Base-by-base conservation (phyloP, 2,888 invertebrate genomes). In the Eupithecia insigniata region DNA sequence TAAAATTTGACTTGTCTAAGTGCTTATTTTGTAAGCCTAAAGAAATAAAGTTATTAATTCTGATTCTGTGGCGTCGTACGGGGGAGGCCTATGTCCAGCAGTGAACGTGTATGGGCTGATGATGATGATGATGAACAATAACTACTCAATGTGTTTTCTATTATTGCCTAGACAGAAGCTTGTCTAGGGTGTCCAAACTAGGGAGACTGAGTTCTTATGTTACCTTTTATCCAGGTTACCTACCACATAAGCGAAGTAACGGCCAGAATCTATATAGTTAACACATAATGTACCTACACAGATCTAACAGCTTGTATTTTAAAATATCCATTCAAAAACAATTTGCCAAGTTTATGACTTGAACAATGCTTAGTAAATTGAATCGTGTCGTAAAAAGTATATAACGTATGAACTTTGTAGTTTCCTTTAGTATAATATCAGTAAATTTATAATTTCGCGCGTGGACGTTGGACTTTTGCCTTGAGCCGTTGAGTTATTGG, bases 311-410 rank as follows among this genome's bases (percentile, higher is more conserved):
- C 55, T 26, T 12, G 22, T 55, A 55, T 55, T 55, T 55, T 55
- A 26, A 55, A 14, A 55, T 55, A 26, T 26, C 55, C 55, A 55
- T 55, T 55, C 26, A 55, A 55, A 51, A 55, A 14, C 55, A 8
- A 55, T 26, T 55, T 55, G 22, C 55, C 55, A 55, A 26, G 55
- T 55, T 55, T 55, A 55, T 55, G 55, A 55, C 22, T 51, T 55
- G 26, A 55, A 55, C 55, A 55, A 55, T 55, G 55, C 55, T 12
- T 6, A 22, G 55, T 55, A 55, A 55, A 55, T 55, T 55, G 55
- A 26, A 55, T 26, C 4, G 55, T 26, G 55, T 26, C 55, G 14
- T 55, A 55, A 55, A 55, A 8, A 36, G 32, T 43, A 14, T 32
- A 51, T 22, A 51, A 18, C 30, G 22, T 51, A 22, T 10, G 46